Percentiles rank a stretch among this genome's conserved stretches.
These are phyloP conservation scores for Nephrotoma flavescens DNA, from an alignment of 2,888 invertebrate species.

Conservation along the genomic window DNA sequence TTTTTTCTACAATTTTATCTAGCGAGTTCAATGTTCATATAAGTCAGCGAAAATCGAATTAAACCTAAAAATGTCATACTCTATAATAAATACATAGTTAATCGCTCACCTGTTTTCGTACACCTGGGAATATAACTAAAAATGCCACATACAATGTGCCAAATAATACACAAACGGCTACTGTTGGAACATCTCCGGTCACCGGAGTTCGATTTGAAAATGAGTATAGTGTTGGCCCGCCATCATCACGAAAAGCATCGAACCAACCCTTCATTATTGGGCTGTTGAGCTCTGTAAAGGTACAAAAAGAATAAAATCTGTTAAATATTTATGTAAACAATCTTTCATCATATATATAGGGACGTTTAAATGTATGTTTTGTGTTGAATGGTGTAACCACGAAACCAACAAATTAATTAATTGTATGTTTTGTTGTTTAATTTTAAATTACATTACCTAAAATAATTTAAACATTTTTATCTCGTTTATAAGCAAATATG, in stretches of 20 bases:
- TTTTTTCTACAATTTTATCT: too few relatives aligned
- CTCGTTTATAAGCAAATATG: not conserved
- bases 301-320: not conserved
- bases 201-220: slow-evolving; percentile 92
- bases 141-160: slow-evolving; percentile 87
- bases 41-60: too few relatives aligned
- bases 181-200: slow-evolving; percentile 79
- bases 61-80: too few relatives aligned
- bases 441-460: not conserved
- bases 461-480: not conserved
- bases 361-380: not conserved
- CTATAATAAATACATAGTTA: not conserved
- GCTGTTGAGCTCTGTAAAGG: slow-evolving; percentile 21
- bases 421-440: not conserved
- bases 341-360: not conserved
- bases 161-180: slow-evolving; percentile 75
- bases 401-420: not conserved
- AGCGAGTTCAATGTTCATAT: too few relatives aligned
- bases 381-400: not conserved
- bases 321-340: not conserved
- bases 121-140: slow-evolving; percentile 89
- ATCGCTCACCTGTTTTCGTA: slow-evolving; percentile 68
- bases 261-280: slow-evolving; percentile 85
- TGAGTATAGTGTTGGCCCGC: slow-evolving; percentile 91
- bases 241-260: slow-evolving; percentile 92